phyloP scores from a whole-genome alignment of 1,140 invertebrate species.

The Platyura marginata region DNA sequence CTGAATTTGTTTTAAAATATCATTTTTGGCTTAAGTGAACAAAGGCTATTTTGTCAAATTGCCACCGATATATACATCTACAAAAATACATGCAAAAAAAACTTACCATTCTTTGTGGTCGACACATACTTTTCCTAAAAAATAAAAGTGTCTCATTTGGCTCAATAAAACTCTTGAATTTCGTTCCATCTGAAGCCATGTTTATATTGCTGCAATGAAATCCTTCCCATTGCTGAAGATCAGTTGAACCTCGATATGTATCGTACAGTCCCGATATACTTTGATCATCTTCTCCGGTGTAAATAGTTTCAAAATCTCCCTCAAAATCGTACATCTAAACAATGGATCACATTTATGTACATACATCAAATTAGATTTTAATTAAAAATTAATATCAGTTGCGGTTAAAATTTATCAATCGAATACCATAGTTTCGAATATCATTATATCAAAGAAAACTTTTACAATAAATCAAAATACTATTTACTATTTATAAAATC shows the following conservation, averaged over 20 bases:
- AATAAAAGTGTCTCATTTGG: constrained; percentile 50
- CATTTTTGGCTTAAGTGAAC: neutral
- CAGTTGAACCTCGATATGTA: constrained; percentile 48
- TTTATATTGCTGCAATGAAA: constrained; percentile 55
- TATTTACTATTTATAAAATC: too few relatives aligned
- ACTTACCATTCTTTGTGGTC: constrained; percentile 50
- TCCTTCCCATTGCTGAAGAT: constrained; percentile 57
- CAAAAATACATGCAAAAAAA: neutral
- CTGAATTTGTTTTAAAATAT: neutral
- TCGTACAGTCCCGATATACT: constrained; percentile 47
- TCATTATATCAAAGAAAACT: too few relatives aligned
- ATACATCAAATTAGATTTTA: neutral
- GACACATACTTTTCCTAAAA: constrained; percentile 65
- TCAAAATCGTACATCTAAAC: constrained; percentile 71
- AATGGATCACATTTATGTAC: neutral
- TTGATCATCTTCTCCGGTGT: constrained; percentile 47
- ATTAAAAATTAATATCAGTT: too few relatives aligned
- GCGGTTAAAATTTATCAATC: neutral
- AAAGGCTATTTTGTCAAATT: too few relatives aligned
- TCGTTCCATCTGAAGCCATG: constrained; percentile 67
- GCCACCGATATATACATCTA: too few relatives aligned
- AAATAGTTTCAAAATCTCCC: constrained; percentile 60
- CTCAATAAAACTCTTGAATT: constrained; percentile 50
- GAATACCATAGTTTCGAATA: too few relatives aligned
- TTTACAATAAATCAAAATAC: too few relatives aligned